These are phyloP conservation scores for Solea senegalensis DNA, from an alignment of 2,113 vertebrate genomes.

Conservation along the genomic window DNA sequence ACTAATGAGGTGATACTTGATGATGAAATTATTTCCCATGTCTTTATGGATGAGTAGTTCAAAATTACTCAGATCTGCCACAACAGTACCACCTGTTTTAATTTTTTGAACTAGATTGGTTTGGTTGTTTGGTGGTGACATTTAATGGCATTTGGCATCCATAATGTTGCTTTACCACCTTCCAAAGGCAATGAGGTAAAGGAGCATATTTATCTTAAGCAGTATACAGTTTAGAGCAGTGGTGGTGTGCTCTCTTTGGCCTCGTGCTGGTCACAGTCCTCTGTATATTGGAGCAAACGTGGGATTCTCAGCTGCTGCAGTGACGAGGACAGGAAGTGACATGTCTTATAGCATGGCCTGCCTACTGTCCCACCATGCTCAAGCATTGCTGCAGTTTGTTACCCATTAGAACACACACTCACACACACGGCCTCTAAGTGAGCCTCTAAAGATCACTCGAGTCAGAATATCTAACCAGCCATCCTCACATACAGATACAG, in stretches of 20 bases:
- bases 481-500: conserved; percentile 43
- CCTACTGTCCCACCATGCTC: conserved; percentile 56
- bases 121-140: no score
- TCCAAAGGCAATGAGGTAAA: no score
- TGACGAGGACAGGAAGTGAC: conserved; percentile 70
- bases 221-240: no score
- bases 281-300: conserved; percentile 33
- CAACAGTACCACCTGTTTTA: no score
- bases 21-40: no score
- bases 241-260: background rate
- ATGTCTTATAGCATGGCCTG: conserved; percentile 69
- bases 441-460: conserved; percentile 42
- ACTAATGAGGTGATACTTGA: no score
- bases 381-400: conserved; percentile 50
- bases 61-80: no score
- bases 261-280: conserved; percentile 12
- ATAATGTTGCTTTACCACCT: no score
- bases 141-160: no score
- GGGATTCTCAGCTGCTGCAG: conserved; percentile 43
- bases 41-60: no score
- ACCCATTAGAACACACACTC: conserved; percentile 48
- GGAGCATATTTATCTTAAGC: no score
- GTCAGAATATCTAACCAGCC: conserved; percentile 27
- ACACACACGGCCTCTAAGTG: conserved; percentile 6
- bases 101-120: no score